Conservation (phyloP, 2,888 invertebrate genomes). For the Aspidiotus rigidus region DNA sequence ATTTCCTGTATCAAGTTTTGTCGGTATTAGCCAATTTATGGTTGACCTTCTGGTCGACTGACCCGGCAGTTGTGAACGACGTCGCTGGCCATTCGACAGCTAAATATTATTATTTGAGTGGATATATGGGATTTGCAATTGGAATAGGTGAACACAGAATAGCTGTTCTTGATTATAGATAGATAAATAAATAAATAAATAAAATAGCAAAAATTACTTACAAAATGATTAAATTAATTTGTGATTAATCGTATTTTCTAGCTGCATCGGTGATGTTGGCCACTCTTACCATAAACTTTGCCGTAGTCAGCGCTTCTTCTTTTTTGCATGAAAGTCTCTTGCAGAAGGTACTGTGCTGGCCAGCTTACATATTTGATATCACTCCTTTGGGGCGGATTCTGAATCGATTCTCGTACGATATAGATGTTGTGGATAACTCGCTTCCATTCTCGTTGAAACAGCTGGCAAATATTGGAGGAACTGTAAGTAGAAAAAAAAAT, state of each 20-base stretch:
- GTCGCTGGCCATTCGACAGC: conserved; percentile 43
- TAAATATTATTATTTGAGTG: conserved; percentile 72
- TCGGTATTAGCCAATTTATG: conserved; percentile 80
- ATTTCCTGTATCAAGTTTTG: conserved; percentile 71
- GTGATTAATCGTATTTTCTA: conserved; percentile 44
- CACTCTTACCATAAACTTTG: conserved; percentile 58
- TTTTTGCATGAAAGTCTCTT: conserved; percentile 52
- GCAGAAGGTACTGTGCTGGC: conserved; percentile 54
- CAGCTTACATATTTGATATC: conserved; percentile 67
- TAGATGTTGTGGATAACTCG: conserved; percentile 49
- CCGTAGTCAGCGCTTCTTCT: conserved; percentile 54
- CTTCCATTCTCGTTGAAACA: conserved; percentile 42
- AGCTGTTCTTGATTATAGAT: not conserved
- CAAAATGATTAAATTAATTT: too few species aligned
- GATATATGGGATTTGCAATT: conserved; percentile 79
- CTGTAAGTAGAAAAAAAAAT: not conserved
- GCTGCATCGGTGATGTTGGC: conserved; percentile 58
- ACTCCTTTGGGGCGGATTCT: conserved; percentile 68
- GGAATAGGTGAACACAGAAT: conserved; percentile 62
- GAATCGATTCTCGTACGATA: conserved; percentile 53
- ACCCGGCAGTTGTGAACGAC: conserved; percentile 45
- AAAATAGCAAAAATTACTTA: too few species aligned
- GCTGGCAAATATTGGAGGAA: conserved; percentile 19
- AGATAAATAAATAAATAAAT: too few species aligned
- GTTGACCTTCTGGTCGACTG: conserved; percentile 73